Evolutionary conservation across 2,888 invertebrate genomes (phyloP).

Genomic region (Calameuta idolon): DNA sequence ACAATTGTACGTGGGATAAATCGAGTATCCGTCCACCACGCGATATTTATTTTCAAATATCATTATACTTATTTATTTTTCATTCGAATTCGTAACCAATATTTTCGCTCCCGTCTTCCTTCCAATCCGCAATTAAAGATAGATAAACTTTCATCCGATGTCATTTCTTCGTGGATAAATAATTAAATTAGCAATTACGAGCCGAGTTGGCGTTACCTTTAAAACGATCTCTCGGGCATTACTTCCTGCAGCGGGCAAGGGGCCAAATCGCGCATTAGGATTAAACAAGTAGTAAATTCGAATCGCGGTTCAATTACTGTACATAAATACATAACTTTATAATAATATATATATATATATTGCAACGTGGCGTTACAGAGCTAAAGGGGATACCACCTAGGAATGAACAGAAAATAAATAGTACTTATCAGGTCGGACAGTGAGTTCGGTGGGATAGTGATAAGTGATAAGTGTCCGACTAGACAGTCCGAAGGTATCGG

Average conservation of each 20-base stretch:
- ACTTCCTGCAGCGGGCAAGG: conserved; percentile 53
- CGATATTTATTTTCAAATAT: neutral
- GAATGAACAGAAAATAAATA: no score
- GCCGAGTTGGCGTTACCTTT: neutral
- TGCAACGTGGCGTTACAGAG: no score
- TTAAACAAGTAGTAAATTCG: conserved; percentile 31
- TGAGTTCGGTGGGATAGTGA: no score
- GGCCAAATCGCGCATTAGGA: conserved; percentile 57
- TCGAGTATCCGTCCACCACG: neutral
- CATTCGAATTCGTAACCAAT: neutral
- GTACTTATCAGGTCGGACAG: no score
- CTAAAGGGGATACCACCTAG: no score
- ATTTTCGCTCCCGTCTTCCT: neutral
- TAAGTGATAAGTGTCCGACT: no score
- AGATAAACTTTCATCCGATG: neutral
- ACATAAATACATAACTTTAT: neutral
- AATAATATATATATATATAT: no score
- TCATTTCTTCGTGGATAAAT: neutral
- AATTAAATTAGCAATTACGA: neutral
- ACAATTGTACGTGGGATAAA: neutral
- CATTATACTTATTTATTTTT: neutral
- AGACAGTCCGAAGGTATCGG: no score
- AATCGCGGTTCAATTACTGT: conserved; percentile 27
- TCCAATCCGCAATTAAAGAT: neutral
- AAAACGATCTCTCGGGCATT: conserved; percentile 28